These are phyloP conservation scores for Poecilia wingei DNA, from an alignment of 2,797 vertebrate genomes.

Conservation along the genomic window DNA sequence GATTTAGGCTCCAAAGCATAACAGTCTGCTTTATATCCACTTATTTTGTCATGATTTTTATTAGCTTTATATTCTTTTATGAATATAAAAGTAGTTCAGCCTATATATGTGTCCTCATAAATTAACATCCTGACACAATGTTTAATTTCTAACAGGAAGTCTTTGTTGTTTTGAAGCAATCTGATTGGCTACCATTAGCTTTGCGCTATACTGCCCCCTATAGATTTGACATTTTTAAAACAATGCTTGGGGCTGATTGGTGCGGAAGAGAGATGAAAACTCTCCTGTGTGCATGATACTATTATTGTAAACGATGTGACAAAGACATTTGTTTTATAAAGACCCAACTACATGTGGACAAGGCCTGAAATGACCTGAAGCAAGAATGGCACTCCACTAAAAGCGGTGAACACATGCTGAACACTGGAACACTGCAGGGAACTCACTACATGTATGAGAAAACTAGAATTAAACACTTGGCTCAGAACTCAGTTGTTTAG, in stretches of 20 bases:
- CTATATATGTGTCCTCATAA: not conserved
- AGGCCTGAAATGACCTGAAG: not conserved
- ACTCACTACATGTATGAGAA: not conserved
- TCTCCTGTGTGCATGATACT: not conserved
- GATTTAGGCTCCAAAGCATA: not conserved
- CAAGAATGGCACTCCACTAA: not conserved
- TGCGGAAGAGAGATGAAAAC: not conserved
- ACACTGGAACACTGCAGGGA: not conserved
- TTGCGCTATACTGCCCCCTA: not conserved
- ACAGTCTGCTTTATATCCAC: not conserved
- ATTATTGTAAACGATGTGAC: not conserved
- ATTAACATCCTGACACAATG: not conserved
- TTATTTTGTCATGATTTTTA: not conserved
- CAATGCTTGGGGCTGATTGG: not conserved
- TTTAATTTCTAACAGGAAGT: not conserved
- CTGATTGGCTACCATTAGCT: not conserved
- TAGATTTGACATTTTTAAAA: not conserved
- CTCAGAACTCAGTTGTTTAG: not conserved
- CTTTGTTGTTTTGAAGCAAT: not conserved
- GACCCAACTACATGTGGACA: not conserved
- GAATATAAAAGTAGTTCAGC: not conserved
- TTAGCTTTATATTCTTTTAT: not conserved
- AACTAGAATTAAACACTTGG: not conserved
- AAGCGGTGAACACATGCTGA: not conserved
- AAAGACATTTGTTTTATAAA: not conserved